These are phyloP conservation scores for Bungarus multicinctus DNA, from an alignment of 2,113 vertebrate genomes.

Conservation along the genomic window DNA sequence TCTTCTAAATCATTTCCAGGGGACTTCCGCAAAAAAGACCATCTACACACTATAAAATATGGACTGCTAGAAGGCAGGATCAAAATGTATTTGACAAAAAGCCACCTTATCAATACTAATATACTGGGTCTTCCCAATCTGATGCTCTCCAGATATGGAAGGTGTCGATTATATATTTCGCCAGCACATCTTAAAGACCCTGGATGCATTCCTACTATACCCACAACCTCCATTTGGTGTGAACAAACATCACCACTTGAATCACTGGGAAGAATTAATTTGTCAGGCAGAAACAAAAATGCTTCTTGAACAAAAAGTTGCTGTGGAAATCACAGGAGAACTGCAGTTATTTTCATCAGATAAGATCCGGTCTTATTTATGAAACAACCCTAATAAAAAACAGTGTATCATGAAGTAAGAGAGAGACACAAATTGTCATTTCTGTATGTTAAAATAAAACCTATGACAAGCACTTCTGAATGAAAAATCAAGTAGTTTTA, in stretches of 20 bases:
- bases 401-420: neutral
- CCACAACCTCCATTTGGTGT: neutral
- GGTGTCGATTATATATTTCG: neutral
- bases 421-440: neutral
- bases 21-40: neutral
- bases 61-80: neutral
- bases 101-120: accelerated
- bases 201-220: neutral
- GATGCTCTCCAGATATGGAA: neutral
- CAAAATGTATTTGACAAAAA: neutral
- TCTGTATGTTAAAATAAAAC: neutral
- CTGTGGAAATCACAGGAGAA: neutral
- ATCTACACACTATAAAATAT: accelerated
- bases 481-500: neutral
- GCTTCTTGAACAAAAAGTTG: neutral
- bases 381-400: neutral
- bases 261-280: neutral
- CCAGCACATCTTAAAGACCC: neutral
- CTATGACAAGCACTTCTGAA: neutral
- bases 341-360: neutral
- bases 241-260: neutral
- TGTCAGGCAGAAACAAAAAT: neutral
- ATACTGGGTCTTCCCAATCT: neutral
- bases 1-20: constrained; percentile 47
- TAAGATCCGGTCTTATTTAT: neutral